phyloP scores from a whole-genome alignment of 2,797 vertebrate genomes.

The Cyprinodon diabolis region DNA sequence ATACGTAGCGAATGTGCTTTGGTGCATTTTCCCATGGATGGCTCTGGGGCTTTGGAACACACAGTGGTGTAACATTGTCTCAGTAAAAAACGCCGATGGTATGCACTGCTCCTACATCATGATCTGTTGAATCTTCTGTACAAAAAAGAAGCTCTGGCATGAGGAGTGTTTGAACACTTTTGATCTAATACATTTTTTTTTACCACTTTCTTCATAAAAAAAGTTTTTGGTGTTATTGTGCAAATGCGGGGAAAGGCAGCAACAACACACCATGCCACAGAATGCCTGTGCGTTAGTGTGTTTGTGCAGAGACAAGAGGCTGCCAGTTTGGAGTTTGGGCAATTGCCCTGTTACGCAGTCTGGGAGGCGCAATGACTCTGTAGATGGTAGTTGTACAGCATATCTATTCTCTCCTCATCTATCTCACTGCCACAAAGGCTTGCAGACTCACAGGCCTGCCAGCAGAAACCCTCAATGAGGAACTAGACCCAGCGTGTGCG shows the following conservation, averaged over 20 bases:
- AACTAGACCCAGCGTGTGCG: conserved; percentile 63
- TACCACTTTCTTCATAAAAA: conserved; percentile 30
- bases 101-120: conserved; percentile 53
- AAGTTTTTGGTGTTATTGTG: conserved; percentile 40
- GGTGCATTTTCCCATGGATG: conserved; percentile 57
- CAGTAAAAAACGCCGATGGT: conserved; percentile 49
- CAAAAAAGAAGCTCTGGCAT: conserved; percentile 38
- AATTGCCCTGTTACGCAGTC: conserved; percentile 61
- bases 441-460: conserved; percentile 77
- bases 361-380: conserved; percentile 58
- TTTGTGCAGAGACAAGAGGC: conserved; percentile 26
- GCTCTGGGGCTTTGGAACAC: conserved; percentile 58
- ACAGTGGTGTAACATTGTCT: conserved; percentile 56
- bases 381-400: conserved; percentile 64
- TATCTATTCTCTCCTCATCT: conserved; percentile 73
- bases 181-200: conserved; percentile 27
- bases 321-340: conserved; percentile 60
- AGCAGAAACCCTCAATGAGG: conserved; percentile 76
- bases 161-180: conserved; percentile 39
- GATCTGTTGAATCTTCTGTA: conserved; percentile 63
- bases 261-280: conserved; percentile 12
- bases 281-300: conserved; percentile 38
- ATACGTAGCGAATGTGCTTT: conserved; percentile 53
- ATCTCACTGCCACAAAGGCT: conserved; percentile 75
- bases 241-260: conserved; percentile 16